Percentiles rank a stretch among this genome's conserved stretches.
These are phyloP conservation scores for Aspidiotus destructor DNA, from an alignment of 2,888 invertebrate genomes.

Conservation along the genomic window DNA sequence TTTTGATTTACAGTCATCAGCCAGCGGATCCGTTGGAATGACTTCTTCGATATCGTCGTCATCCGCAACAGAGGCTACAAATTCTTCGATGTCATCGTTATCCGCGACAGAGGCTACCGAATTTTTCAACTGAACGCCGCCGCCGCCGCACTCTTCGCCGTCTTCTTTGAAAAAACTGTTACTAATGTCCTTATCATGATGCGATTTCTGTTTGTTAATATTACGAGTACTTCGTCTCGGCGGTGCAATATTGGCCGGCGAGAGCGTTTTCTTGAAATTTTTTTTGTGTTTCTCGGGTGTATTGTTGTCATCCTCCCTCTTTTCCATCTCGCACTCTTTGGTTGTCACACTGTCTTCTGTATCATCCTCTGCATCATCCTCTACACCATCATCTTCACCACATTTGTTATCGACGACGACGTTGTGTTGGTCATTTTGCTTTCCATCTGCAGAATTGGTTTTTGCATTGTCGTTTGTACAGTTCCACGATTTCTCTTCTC, in stretches of 20 bases:
- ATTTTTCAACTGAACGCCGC: constrained; percentile 41
- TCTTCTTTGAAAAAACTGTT: constrained; percentile 34
- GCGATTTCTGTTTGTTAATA: constrained; percentile 49
- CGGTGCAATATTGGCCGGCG: constrained; percentile 42
- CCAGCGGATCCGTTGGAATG: constrained; percentile 50
- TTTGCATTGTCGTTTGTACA: no score
- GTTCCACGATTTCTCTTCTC: no score
- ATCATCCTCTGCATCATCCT: no score
- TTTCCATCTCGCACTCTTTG: no score
- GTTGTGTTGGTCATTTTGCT: no score
- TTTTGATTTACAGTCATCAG: constrained; percentile 41
- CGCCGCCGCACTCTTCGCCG: constrained; percentile 40
- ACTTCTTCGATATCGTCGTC: constrained; percentile 59
- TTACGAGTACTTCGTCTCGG: constrained; percentile 51
- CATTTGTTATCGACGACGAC: no score
- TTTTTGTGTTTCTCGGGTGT: constrained; percentile 38
- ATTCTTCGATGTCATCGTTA: constrained; percentile 57
- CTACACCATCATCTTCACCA: no score
- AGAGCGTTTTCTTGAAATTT: constrained; percentile 33
- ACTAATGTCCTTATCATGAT: constrained; percentile 40
- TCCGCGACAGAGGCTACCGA: constrained; percentile 43
- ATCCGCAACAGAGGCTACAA: constrained; percentile 45
- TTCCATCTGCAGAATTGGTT: no score
- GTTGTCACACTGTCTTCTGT: no score
- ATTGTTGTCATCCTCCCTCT: constrained; percentile 38